Conservation (phyloP, 2,797 vertebrate species). For the Odontamblyopus lacepedii region DNA sequence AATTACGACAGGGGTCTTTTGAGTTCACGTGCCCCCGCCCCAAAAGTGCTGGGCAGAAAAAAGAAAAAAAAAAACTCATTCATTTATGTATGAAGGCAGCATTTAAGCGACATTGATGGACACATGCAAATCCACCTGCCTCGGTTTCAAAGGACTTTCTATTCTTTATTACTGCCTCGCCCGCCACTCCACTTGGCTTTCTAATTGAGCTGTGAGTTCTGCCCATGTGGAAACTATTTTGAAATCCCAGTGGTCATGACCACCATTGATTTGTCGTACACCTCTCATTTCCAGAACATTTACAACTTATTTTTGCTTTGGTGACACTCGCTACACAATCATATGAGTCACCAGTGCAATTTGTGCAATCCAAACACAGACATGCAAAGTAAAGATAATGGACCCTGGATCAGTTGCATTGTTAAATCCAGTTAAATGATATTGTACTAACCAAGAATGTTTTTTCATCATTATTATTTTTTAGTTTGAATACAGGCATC, state of each 20-base stretch:
- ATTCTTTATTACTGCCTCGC: not conserved
- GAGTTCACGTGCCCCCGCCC: not conserved
- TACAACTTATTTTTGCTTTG: constrained; percentile 51
- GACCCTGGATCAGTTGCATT: not conserved
- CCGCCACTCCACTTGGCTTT: constrained; percentile 7
- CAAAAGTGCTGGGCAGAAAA: not conserved
- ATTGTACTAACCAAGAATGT: not conserved
- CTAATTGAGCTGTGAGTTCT: constrained; percentile 63
- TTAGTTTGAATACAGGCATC: too few relatives aligned
- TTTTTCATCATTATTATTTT: too few relatives aligned
- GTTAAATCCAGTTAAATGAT: not conserved
- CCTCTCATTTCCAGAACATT: constrained; percentile 68
- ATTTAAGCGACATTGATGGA: constrained; percentile 36
- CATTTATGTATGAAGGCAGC: constrained; percentile 30
- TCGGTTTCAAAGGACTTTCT: constrained; percentile 22
- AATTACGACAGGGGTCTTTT: not conserved
- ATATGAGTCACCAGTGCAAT: constrained; percentile 46
- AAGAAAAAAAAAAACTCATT: constrained; percentile 8
- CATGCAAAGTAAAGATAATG: not conserved
- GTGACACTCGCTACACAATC: constrained; percentile 39
- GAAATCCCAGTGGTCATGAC: constrained; percentile 64
- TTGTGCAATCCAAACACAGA: constrained; percentile 47
- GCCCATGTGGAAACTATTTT: constrained; percentile 73
- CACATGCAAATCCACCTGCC: constrained; percentile 28
- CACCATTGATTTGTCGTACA: constrained; percentile 44